Evolutionary conservation across 2,797 vertebrate genomes (phyloP).

Genomic region (Garrulus glandarius): DNA sequence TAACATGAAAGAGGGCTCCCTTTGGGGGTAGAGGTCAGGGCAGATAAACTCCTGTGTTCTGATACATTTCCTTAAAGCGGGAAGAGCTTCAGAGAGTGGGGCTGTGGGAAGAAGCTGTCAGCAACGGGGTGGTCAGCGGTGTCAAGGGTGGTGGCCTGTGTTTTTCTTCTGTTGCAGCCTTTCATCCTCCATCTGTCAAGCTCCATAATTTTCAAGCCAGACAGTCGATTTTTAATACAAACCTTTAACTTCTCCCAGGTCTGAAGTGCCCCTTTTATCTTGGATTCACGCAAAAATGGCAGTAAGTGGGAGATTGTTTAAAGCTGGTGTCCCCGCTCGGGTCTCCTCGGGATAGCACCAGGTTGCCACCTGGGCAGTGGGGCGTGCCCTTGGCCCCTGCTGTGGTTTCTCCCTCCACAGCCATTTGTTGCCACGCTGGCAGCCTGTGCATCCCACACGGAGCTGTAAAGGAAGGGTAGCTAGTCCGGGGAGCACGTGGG

Average conservation of each 20-base stretch:
- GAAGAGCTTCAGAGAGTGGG: slow-evolving; percentile 63
- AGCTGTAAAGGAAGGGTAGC: neutral
- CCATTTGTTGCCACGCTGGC: fast-evolving
- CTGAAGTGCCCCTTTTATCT: neutral
- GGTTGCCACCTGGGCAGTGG: neutral
- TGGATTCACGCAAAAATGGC: neutral
- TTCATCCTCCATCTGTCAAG: slow-evolving; percentile 73
- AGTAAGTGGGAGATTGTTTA: neutral
- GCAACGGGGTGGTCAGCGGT: slow-evolving; percentile 42
- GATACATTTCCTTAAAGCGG: slow-evolving; percentile 77
- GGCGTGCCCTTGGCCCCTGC: neutral
- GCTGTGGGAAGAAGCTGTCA: slow-evolving; percentile 77
- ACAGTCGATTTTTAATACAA: slow-evolving; percentile 65
- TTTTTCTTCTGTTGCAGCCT: slow-evolving; percentile 68
- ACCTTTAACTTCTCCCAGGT: slow-evolving; percentile 24
- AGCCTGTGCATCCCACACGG: fast-evolving
- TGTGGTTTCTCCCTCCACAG: neutral
- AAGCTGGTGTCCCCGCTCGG: fast-evolving
- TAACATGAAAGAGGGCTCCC: slow-evolving; percentile 80
- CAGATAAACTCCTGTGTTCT: slow-evolving; percentile 80
- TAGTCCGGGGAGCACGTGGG: neutral
- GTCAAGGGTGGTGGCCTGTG: slow-evolving; percentile 70
- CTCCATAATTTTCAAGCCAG: slow-evolving; percentile 66
- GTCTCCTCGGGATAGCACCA: neutral
- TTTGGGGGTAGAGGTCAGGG: slow-evolving; percentile 74